Evolutionary conservation across 2,797 vertebrate species (phyloP).

Genomic region (Lagocephalus sceleratus): DNA sequence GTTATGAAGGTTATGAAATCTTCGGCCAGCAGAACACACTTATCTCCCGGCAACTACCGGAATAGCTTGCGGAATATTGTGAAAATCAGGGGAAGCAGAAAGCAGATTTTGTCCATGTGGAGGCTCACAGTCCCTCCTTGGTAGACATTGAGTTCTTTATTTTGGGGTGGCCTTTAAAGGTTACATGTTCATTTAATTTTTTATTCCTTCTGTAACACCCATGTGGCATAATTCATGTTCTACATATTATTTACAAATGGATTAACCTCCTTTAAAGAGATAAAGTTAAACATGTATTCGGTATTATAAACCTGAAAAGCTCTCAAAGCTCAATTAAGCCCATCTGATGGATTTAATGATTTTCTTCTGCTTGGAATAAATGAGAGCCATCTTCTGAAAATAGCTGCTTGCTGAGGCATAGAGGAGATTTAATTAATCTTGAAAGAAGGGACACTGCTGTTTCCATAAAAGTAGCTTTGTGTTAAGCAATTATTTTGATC

Average conservation of each 20-base stretch:
- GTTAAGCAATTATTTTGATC: slow-evolving; percentile 46
- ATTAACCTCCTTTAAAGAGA: background rate
- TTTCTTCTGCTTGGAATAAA: slow-evolving; percentile 35
- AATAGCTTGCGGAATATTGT: too few relatives aligned
- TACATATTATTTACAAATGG: slow-evolving; percentile 11
- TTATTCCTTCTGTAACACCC: background rate
- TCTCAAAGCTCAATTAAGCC: slow-evolving; percentile 33
- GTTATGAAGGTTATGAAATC: too few relatives aligned
- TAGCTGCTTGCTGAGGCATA: slow-evolving; percentile 35
- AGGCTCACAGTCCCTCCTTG: too few relatives aligned
- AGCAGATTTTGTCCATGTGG: too few relatives aligned
- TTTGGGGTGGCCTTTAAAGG: too few relatives aligned
- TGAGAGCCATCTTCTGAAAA: slow-evolving; percentile 32
- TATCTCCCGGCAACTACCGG: too few relatives aligned
- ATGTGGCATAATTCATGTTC: slow-evolving; percentile 1
- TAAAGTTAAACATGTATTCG: too few relatives aligned
- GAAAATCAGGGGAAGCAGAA: too few relatives aligned
- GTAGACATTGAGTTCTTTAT: too few relatives aligned
- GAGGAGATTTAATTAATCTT: slow-evolving; percentile 52
- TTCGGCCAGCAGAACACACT: too few relatives aligned
- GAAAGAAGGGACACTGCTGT: slow-evolving; percentile 42
- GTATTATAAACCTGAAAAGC: slow-evolving; percentile 8
- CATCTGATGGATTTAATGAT: slow-evolving; percentile 34
- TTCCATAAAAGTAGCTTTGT: slow-evolving; percentile 43
- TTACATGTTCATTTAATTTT: background rate